Evolutionary conservation across 2,113 vertebrate genomes (phyloP).

Genomic region (Antennarius striatus): DNA sequence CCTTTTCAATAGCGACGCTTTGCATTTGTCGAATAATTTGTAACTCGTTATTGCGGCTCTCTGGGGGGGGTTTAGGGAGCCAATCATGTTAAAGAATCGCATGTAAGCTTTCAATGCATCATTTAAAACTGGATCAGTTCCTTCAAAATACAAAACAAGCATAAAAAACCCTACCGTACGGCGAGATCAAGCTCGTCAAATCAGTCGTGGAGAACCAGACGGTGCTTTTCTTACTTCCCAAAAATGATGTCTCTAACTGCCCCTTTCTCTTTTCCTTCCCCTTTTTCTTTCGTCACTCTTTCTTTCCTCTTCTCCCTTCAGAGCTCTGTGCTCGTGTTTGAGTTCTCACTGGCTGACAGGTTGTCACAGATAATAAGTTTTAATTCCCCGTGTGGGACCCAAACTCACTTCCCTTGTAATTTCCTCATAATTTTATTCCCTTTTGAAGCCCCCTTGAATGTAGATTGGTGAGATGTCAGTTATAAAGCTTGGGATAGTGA

Average conservation of each 20-base stretch:
- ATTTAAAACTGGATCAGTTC: constrained; percentile 26
- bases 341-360: constrained; percentile 80
- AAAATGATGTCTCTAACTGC: constrained; percentile 60
- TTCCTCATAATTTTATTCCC: constrained; percentile 81
- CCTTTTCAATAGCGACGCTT: constrained; percentile 6
- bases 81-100: not conserved
- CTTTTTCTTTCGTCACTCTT: constrained; percentile 57
- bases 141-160: constrained; percentile 33
- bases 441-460: constrained; percentile 74
- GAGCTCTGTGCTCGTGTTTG: constrained; percentile 74
- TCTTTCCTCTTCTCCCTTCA: constrained; percentile 50
- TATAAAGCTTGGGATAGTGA: constrained; percentile 62
- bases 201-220: constrained; percentile 52
- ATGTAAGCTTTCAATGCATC: constrained; percentile 1
- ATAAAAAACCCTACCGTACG: constrained; percentile 22
- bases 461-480: constrained; percentile 78
- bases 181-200: constrained; percentile 59
- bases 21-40: constrained; percentile 1
- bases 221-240: constrained; percentile 18
- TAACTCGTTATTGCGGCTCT: not conserved
- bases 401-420: constrained; percentile 80
- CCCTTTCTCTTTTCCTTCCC: constrained; percentile 64
- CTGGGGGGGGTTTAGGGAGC: not conserved
- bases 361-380: constrained; percentile 85
- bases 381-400: constrained; percentile 79